Evolutionary conservation across 2,888 invertebrate genomes (phyloP).

Genomic region (Amiota communis): DNA sequence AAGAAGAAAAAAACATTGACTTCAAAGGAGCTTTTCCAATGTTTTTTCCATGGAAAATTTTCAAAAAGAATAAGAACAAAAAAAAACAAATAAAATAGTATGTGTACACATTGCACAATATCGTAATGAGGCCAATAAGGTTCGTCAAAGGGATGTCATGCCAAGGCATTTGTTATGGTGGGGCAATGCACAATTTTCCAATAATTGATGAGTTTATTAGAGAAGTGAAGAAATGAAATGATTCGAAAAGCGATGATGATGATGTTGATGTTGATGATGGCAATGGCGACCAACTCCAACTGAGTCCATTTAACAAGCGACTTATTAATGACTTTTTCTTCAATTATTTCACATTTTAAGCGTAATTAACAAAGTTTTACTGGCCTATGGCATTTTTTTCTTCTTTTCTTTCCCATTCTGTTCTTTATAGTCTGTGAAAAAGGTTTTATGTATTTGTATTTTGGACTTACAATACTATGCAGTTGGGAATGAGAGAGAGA

Average conservation of each 20-base stretch:
- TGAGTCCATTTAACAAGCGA: constrained; percentile 10
- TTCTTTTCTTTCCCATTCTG: neutral
- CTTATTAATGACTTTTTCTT: constrained; percentile 28
- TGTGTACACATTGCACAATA: no score
- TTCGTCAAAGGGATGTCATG: no score
- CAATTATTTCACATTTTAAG: constrained; percentile 28
- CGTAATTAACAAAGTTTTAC: constrained; percentile 29
- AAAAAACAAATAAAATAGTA: no score
- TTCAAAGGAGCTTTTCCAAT: no score
- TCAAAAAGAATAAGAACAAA: no score
- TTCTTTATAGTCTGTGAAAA: neutral
- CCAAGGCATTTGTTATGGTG: no score
- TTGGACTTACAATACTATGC: neutral
- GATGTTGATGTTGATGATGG: neutral
- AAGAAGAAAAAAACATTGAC: no score
- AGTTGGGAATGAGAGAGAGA: no score
- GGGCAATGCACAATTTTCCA: no score
- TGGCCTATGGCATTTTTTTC: constrained; percentile 2
- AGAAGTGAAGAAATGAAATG: neutral
- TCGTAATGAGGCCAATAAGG: no score
- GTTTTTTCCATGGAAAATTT: no score
- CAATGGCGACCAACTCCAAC: neutral
- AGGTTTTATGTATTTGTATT: neutral
- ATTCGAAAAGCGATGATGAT: no score
- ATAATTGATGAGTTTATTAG: constrained; percentile 29